phyloP scores from a whole-genome alignment of 2,113 vertebrate species.

The Heterochromis multidens region DNA sequence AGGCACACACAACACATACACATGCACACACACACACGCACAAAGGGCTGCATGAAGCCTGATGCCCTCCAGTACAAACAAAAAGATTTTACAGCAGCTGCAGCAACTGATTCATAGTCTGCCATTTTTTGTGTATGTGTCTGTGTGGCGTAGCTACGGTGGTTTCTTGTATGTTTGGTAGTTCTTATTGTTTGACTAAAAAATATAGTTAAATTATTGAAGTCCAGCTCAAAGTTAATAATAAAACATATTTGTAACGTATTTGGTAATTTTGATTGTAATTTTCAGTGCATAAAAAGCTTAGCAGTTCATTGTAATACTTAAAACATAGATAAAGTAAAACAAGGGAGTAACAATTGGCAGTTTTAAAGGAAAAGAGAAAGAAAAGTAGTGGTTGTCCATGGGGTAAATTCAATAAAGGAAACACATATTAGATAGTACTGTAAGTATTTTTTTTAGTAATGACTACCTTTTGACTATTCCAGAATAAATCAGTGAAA shows the following conservation, averaged over 20 bases:
- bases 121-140: background rate
- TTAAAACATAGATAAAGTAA: background rate
- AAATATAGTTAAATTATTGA: background rate
- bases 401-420: too few relatives aligned
- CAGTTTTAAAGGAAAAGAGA: too few relatives aligned
- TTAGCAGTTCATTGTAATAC: background rate
- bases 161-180: background rate
- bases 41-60: background rate
- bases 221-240: background rate
- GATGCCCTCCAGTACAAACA: constrained; percentile 55
- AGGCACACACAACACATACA: background rate
- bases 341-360: background rate
- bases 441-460: too few relatives aligned
- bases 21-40: background rate
- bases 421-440: too few relatives aligned
- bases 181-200: background rate
- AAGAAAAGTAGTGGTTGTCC: too few relatives aligned
- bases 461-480: too few relatives aligned
- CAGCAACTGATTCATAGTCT: constrained; percentile 31
- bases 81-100: constrained; percentile 26
- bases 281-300: background rate
- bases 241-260: background rate
- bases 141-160: background rate
- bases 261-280: background rate
- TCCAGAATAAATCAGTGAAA: too few relatives aligned